Conservation (phyloP, 2,797 vertebrate species). For the Discoglossus pictus region DNA sequence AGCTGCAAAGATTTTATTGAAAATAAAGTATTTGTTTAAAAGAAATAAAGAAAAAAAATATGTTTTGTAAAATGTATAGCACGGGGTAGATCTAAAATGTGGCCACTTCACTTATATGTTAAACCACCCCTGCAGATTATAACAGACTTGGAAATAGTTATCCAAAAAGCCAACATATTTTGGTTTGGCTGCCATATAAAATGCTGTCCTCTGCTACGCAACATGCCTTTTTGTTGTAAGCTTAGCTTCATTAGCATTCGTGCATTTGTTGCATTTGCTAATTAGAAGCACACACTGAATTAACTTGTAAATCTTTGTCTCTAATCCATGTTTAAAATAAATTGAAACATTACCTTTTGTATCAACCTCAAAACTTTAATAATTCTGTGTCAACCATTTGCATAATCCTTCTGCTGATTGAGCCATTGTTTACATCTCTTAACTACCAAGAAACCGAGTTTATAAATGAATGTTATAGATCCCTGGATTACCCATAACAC, state of each 20-base stretch:
- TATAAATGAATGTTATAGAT: conserved; percentile 70
- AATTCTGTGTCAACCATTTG: conserved; percentile 65
- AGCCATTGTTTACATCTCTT: conserved; percentile 72
- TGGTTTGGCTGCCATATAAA: too few relatives aligned
- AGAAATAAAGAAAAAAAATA: too few relatives aligned
- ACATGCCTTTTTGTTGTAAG: neutral
- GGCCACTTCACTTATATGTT: too few relatives aligned
- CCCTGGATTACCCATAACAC: conserved; percentile 59
- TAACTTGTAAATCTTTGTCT: conserved; percentile 53
- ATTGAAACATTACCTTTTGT: conserved; percentile 52
- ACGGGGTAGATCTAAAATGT: too few relatives aligned
- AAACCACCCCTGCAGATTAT: too few relatives aligned
- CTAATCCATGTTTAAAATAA: conserved; percentile 60
- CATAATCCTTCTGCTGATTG: conserved; percentile 71
- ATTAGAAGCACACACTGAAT: conserved; percentile 62
- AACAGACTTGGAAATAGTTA: too few relatives aligned
- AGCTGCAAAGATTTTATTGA: too few relatives aligned
- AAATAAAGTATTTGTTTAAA: too few relatives aligned
- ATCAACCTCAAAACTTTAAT: conserved; percentile 53
- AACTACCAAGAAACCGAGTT: conserved; percentile 68
- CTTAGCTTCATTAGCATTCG: conserved; percentile 30
- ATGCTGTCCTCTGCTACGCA: neutral
- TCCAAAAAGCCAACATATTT: too few relatives aligned
- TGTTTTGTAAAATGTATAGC: too few relatives aligned
- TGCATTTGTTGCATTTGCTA: conserved; percentile 55